These are phyloP conservation scores for Clarias pachynema DNA, from an alignment of 2,797 vertebrate species.

Conservation along the genomic window DNA sequence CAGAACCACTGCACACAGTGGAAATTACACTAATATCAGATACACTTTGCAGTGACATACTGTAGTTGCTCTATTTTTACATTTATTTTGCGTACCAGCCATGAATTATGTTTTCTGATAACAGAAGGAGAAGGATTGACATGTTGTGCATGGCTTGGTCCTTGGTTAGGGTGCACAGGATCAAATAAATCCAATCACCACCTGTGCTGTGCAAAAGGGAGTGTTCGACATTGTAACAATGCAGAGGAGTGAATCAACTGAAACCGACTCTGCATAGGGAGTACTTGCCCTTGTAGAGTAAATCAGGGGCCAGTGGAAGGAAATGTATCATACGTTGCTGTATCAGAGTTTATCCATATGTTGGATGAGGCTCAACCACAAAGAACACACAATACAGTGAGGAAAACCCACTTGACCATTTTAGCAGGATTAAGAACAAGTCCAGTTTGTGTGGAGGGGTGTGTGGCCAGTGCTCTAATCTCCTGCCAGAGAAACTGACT, in stretches of 20 bases:
- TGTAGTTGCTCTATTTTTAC: too few species aligned
- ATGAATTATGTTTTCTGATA: background rate
- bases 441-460: background rate
- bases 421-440: background rate
- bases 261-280: background rate
- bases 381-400: background rate
- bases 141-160: background rate
- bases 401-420: background rate
- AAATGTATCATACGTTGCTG: background rate
- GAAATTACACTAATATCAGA: too few species aligned
- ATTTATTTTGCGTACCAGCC: too few species aligned
- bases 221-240: background rate
- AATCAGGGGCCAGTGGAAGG: background rate
- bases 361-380: background rate
- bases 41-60: background rate
- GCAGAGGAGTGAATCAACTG: background rate
- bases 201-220: background rate
- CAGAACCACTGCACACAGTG: background rate
- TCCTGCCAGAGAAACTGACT: background rate
- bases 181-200: background rate
- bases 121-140: background rate
- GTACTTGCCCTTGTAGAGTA: background rate
- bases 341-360: background rate
- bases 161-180: background rate
- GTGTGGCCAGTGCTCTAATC: background rate